A percentile compares a stretch with the other conserved stretches of the same genome.
These are phyloP conservation scores for Calephelis virginiensis DNA, from an alignment of 1,140 invertebrate genomes.

Conservation along the genomic window DNA sequence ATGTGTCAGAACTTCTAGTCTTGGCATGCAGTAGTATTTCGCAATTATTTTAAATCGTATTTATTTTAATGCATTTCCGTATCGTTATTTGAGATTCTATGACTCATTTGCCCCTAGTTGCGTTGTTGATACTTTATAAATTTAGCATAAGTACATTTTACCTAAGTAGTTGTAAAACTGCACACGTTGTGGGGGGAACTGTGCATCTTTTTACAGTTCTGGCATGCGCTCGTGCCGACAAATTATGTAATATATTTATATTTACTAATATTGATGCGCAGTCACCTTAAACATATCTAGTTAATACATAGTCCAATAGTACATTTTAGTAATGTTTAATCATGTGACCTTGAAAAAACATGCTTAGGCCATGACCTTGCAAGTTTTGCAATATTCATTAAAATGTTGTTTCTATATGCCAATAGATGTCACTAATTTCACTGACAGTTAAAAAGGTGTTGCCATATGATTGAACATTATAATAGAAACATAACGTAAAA, in stretches of 20 bases:
- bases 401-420: neutral
- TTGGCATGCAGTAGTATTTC: too few relatives aligned
- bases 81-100: neutral
- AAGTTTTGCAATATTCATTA: too few relatives aligned
- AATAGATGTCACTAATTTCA: neutral
- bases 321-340: constrained; percentile 10
- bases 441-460: neutral
- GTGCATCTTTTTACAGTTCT: constrained; percentile 1
- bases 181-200: constrained; percentile 43
- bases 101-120: constrained; percentile 50
- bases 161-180: constrained; percentile 63
- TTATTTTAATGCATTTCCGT: neutral
- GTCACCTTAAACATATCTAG: neutral
- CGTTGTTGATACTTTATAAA: constrained; percentile 65
- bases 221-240: neutral
- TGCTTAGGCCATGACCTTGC: too few relatives aligned
- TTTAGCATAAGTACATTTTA: constrained; percentile 66
- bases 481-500: neutral
- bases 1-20: neutral
- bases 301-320: neutral
- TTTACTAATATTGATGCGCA: neutral
- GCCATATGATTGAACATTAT: constrained; percentile 1
- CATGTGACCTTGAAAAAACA: too few relatives aligned
- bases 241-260: constrained; percentile 2
- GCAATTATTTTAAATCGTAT: neutral